Base-by-base conservation (phyloP, 2,888 invertebrate species). In the Coenonympha glycerion region DNA sequence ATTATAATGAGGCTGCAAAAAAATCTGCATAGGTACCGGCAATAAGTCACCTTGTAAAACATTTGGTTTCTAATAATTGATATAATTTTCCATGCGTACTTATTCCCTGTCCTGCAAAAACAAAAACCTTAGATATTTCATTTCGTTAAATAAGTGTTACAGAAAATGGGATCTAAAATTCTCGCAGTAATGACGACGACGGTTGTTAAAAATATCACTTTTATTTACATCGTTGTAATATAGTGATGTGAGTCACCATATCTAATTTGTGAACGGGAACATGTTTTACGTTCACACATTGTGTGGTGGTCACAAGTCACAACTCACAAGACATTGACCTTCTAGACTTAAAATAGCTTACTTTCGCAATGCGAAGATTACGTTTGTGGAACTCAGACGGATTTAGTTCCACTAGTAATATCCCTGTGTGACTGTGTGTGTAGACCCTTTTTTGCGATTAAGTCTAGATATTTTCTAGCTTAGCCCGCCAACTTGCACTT, bases 301-400 rank as follows among this genome's bases (percentile, higher is more conserved):
- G 60, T 62, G 68, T 68, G 66, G 62, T 65, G 63, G 63, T 64
- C 66, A 65, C 30, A 13, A 11, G 4, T 11, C 30, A 68, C 68
- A 65, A 66, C 76, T 13, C 15, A 33, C 11, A 22, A 79, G 78
- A 79, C 81, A 80, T 80, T 81, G 81, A 81, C 81, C 81, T 80
- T 77, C 73, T 65, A 52, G 24, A 49, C 68, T 71, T 60, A 61
- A 73, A 77, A 79, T 79, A 79, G 72, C 62, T 37, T 37, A 47
- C 42, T 47, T 51, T 53, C 44, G 44, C 51, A 19, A 47, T 33
- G 42, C 22, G 47, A 46, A 21, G 21, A 33, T 41, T 49, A 28
- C 21, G 49, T 31, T 49, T 42, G 26, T 42, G 26, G 49, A 49
- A 42, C 42, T 42, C 42, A 36, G 28, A 18, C 49, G 42, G 2